Percentiles rank a stretch among this genome's conserved stretches.
Evolutionary conservation across 2,113 vertebrate genomes (phyloP).

Genomic region (Benitochromis conjunctus): DNA sequence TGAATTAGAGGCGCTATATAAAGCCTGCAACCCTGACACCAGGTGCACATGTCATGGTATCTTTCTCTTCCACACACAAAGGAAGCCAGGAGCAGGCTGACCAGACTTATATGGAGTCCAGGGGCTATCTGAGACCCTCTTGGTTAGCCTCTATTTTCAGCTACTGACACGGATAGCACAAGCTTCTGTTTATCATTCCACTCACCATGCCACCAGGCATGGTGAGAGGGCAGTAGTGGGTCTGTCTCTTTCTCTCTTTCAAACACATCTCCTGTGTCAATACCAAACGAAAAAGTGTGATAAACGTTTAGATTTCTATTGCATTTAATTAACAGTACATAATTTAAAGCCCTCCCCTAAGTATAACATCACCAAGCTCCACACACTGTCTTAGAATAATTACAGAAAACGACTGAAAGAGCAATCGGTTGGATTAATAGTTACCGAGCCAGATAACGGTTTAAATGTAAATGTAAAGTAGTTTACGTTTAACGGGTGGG

Average conservation of each 20-base stretch:
- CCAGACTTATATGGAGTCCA: conserved; percentile 82
- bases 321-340: background rate
- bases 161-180: conserved; percentile 72
- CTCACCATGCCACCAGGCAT: conserved; percentile 57
- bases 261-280: conserved; percentile 17
- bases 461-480: background rate
- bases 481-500: background rate
- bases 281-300: background rate
- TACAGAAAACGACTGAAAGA: background rate
- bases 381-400: background rate
- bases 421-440: background rate
- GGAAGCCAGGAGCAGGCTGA: conserved; percentile 51
- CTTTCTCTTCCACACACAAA: conserved; percentile 20
- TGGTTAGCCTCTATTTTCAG: conserved; percentile 85
- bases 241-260: conserved; percentile 6
- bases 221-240: conserved; percentile 37
- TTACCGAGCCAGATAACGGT: background rate
- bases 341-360: background rate
- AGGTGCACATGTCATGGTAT: conserved; percentile 67
- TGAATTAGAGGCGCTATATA: conserved; percentile 67
- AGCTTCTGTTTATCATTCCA: conserved; percentile 82
- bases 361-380: background rate
- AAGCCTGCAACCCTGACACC: conserved; percentile 55
- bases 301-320: background rate
- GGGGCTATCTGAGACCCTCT: conserved; percentile 59